These are phyloP conservation scores for Xylocampa areola DNA, from an alignment of 2,888 invertebrate species.

Conservation along the genomic window DNA sequence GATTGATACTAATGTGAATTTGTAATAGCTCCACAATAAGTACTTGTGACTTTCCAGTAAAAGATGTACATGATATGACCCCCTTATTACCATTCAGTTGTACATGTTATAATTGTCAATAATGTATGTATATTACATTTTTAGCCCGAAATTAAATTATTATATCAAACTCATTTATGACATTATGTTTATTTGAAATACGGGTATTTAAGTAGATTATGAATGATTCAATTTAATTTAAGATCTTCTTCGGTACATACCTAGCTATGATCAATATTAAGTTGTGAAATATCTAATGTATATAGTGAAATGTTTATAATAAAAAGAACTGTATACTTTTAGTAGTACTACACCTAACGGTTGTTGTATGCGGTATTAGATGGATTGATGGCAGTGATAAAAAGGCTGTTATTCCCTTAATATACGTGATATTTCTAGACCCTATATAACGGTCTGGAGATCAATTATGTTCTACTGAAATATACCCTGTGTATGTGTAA, in stretches of 20 bases:
- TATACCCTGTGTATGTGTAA: too few species aligned
- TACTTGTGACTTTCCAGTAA: constrained; percentile 3
- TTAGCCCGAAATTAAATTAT: constrained; percentile 5
- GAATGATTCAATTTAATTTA: constrained; percentile 24
- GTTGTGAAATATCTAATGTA: constrained; percentile 37
- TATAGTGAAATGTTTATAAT: constrained; percentile 24
- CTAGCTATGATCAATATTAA: constrained; percentile 38
- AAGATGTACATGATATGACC: constrained; percentile 6
- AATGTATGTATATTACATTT: constrained; percentile 10
- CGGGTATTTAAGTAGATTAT: constrained; percentile 58
- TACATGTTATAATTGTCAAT: constrained; percentile 5
- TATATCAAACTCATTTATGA: constrained; percentile 10
- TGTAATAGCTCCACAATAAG: constrained; percentile 8
- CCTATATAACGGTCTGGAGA: too few species aligned
- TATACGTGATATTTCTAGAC: too few species aligned
- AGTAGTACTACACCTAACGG: too few species aligned
- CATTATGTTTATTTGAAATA: constrained; percentile 40
- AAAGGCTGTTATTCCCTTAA: too few species aligned
- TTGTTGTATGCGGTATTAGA: too few species aligned
- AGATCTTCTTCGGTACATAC: constrained; percentile 21
- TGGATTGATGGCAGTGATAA: too few species aligned
- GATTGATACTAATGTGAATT: constrained; percentile 22
- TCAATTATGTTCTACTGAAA: too few species aligned
- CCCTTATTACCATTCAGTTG: constrained; percentile 7
- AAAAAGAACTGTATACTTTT: too few species aligned